phyloP scores from a whole-genome alignment of 2,113 vertebrate species.

The Macheiramphus alcinus region DNA sequence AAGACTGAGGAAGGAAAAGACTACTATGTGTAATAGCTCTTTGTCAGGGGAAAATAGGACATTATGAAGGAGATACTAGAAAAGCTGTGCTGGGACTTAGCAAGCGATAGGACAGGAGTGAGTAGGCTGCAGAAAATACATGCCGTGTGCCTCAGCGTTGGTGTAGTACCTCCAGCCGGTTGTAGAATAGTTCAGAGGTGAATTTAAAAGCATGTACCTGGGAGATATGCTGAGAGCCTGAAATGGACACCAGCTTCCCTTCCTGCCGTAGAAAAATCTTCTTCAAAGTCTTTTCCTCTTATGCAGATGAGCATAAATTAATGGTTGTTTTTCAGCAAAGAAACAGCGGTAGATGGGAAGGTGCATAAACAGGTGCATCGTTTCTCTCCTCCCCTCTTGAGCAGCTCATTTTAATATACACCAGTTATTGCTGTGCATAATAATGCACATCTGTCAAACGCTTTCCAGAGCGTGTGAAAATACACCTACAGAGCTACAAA shows the following conservation, averaged over 20 bases:
- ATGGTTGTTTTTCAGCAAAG: background rate
- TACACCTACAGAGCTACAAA: conserved; percentile 37
- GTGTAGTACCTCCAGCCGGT: background rate
- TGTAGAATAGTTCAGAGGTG: background rate
- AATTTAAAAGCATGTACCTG: background rate
- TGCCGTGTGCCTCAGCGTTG: background rate
- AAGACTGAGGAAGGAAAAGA: background rate
- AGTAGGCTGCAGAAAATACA: background rate
- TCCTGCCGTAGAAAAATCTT: background rate
- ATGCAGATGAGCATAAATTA: conserved; percentile 11
- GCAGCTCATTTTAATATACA: conserved; percentile 27
- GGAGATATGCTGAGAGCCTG: background rate
- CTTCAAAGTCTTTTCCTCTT: background rate
- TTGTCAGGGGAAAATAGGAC: background rate
- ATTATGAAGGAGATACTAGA: background rate
- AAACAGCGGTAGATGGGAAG: background rate
- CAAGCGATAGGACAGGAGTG: background rate
- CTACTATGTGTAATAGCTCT: background rate
- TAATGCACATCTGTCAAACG: conserved; percentile 70
- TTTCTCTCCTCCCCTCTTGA: conserved; percentile 46
- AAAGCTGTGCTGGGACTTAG: background rate
- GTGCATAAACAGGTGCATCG: conserved; percentile 9
- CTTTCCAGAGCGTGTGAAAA: conserved; percentile 20
- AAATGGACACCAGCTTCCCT: background rate
- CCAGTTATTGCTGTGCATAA: conserved; percentile 53